phyloP scores from a whole-genome alignment of 2,797 vertebrate genomes.

The Chromobotia macracanthus region DNA sequence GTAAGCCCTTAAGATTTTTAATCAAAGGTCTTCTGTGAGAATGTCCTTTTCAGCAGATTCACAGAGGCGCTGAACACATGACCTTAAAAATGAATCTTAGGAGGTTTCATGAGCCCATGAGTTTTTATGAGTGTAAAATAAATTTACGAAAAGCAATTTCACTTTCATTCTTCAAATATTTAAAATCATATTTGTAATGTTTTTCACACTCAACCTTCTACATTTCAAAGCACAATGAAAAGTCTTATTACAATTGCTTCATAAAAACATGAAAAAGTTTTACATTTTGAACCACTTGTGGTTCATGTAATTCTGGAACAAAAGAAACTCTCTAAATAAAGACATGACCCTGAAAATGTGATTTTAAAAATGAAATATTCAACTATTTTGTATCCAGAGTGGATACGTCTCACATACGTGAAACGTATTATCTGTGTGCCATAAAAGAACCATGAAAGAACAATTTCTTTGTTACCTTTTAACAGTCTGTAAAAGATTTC shows the following conservation, averaged over 20 bases:
- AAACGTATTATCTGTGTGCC: too few relatives aligned
- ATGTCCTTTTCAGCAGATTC: not conserved
- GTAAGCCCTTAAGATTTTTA: too few relatives aligned
- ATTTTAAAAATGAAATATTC: not conserved
- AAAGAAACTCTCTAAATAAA: not conserved
- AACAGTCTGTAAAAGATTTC: too few relatives aligned
- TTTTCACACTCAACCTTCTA: not conserved
- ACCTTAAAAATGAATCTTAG: not conserved
- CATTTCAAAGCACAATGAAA: not conserved
- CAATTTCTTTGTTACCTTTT: too few relatives aligned
- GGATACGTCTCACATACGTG: too few relatives aligned
- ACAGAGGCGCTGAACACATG: not conserved
- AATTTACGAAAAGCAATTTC: not conserved
- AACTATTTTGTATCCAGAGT: too few relatives aligned
- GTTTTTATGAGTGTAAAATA: not conserved
- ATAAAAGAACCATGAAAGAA: not conserved
- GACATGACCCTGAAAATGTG: not conserved
- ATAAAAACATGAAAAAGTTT: not conserved
- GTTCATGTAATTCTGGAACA: too few relatives aligned
- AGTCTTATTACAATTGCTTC: not conserved
- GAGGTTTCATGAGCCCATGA: not conserved
- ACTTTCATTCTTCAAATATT: not conserved
- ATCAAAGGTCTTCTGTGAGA: too few relatives aligned
- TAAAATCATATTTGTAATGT: not conserved
- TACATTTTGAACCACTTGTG: too few relatives aligned